Conservation (phyloP, 2,888 invertebrate species). For the Drosophila lutescens region DNA sequence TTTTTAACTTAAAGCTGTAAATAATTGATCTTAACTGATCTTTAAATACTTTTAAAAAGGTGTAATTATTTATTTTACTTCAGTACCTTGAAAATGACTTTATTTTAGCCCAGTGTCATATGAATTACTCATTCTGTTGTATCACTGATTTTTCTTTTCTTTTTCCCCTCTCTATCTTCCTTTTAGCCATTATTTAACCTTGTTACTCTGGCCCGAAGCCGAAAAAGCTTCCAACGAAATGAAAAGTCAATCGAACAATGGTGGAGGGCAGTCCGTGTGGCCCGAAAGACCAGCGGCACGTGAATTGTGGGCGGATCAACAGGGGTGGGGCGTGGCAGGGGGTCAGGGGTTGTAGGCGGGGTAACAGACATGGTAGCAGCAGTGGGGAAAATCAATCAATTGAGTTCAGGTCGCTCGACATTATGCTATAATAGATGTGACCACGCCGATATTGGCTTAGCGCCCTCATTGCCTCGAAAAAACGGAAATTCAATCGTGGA, state of each 20-base stretch:
- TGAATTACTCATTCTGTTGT: slow-evolving; percentile 28
- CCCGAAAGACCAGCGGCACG: slow-evolving; percentile 46
- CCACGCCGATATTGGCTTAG: slow-evolving; percentile 31
- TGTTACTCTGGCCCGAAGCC: slow-evolving; percentile 32
- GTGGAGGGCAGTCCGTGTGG: slow-evolving; percentile 37
- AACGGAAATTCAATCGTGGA: slow-evolving; percentile 18
- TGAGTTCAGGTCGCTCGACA: slow-evolving; percentile 14
- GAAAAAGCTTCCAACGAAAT: slow-evolving; percentile 32
- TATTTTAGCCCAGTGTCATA: slow-evolving; percentile 4
- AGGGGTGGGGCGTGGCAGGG: slow-evolving; percentile 2
- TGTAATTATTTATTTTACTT: background rate
- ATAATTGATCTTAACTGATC: background rate
- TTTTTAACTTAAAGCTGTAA: background rate
- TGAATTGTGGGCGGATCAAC: slow-evolving; percentile 30
- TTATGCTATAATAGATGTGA: slow-evolving; percentile 39
- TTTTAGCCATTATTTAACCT: slow-evolving; percentile 49
- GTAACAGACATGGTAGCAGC: background rate
- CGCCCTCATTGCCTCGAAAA: slow-evolving; percentile 19
- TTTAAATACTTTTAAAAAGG: background rate
- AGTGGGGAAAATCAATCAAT: slow-evolving; percentile 43
- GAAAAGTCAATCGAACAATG: slow-evolving; percentile 51
- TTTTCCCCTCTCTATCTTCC: slow-evolving; percentile 10
- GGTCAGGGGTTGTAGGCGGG: background rate
- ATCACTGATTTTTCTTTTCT: background rate
- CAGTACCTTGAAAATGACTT: background rate